Base-by-base conservation (phyloP, 2,888 invertebrate genomes). In the Hypselothyrea guttata region DNA sequence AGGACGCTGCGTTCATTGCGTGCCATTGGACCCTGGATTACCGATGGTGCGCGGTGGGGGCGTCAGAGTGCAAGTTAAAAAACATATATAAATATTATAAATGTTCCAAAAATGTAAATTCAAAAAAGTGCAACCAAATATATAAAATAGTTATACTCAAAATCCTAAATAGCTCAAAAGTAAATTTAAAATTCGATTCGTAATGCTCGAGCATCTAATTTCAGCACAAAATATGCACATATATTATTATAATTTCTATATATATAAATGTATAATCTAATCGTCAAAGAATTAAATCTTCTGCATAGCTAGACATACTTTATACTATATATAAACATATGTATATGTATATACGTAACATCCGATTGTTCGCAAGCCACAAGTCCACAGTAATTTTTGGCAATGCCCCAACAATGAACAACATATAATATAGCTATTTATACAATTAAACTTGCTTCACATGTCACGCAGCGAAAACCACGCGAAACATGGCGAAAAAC, bases 11-110 rank as follows among this genome's bases (percentile, higher is more conserved):
- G 61, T 46, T 35, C 64, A 55, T 45, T 54, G 73, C 71, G 73
- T 71, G 71, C 71, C 71, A 81, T 84, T 68, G 81, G 87, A 88
- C 87, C 87, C 86, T 79, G 87, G 87, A 87, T 87, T 87, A 87
- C 87, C 67, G 86, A 73, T 83, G 83, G 70, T 55, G 5, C 59
- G 64, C 41, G 48, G 31, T 57, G 71, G 33, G 41, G 59, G 64
- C 38, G 38, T n/a, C 9, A 7, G 7, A 38, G 11, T 38, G 38
- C 16, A 9, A 7, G 28, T 28, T 28, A n/a, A n/a, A n/a, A n/a
- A n/a, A n/a, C n/a, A 8, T 28, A 1, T 28, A 9, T 7, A 28
- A 28, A 28, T 28, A 38, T 22, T 2, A 5, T 5, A 38, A 38
- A 38, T 38, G n/a, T 16, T 16, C n/a, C 16, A 18, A 5, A 37